Conservation (phyloP, 2,888 invertebrate genomes). For the Agrenia bidenticulata region DNA sequence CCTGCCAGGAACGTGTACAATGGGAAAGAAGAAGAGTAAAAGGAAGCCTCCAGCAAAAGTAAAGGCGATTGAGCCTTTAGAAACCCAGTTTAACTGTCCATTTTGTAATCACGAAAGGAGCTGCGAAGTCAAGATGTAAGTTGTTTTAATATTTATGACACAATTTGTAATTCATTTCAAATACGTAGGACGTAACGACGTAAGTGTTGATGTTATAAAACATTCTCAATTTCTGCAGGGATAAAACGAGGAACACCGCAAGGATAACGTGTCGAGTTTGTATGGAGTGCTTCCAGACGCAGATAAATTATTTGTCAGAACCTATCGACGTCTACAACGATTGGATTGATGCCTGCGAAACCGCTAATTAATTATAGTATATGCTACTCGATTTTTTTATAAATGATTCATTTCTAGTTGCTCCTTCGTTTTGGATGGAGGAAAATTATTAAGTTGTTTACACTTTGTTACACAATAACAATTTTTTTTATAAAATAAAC, state of each 20-base stretch:
- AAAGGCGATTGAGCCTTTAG: constrained; percentile 88
- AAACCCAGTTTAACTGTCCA: constrained; percentile 96
- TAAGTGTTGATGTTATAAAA: background rate
- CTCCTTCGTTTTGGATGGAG: too few species aligned
- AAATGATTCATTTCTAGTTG: too few species aligned
- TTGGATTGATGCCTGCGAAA: constrained; percentile 99
- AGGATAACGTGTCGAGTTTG: constrained; percentile 94
- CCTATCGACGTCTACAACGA: constrained; percentile 98
- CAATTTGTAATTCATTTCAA: background rate
- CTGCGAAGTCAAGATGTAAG: constrained; percentile 98
- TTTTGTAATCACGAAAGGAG: constrained; percentile 99
- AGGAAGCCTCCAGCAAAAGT: constrained; percentile 94
- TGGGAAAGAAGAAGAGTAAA: constrained; percentile 97
- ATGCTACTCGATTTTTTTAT: too few species aligned
- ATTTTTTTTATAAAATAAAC: too few species aligned
- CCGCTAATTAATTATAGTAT: constrained; percentile 76
- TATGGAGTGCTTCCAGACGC: constrained; percentile 93
- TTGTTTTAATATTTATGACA: background rate
- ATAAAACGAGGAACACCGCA: constrained; percentile 90
- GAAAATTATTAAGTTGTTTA: too few species aligned
- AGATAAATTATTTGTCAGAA: constrained; percentile 93
- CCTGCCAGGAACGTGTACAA: constrained; percentile 59
- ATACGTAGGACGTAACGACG: background rate
- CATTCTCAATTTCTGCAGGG: constrained; percentile 64
- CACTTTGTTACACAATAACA: too few species aligned